phyloP scores from a whole-genome alignment of 1,140 invertebrate species.

The Probaryconus sp. region DNA sequence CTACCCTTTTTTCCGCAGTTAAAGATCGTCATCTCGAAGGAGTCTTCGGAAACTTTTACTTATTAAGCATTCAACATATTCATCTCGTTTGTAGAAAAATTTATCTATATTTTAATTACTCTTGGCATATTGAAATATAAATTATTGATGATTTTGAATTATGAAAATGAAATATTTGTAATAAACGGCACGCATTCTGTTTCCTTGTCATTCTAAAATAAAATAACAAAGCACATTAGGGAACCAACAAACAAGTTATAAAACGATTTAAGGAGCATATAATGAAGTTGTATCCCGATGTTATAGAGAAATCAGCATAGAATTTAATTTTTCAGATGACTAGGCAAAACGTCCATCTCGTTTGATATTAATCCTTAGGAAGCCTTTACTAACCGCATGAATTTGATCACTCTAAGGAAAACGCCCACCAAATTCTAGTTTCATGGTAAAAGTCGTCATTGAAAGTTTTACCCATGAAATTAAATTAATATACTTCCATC shows the following conservation, averaged over 20 bases:
- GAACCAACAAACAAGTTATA: conserved; percentile 39
- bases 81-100: too few species aligned
- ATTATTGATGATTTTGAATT: too few species aligned
- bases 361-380: conserved; percentile 42
- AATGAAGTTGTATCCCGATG: conserved; percentile 42
- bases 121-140: too few species aligned
- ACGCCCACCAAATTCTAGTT: conserved; percentile 38
- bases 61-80: conserved; percentile 35
- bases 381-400: conserved; percentile 37
- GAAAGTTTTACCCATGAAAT: conserved; percentile 31
- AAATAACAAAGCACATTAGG: conserved; percentile 36
- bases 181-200: too few species aligned
- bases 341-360: conserved; percentile 48
- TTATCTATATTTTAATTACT: too few species aligned
- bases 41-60: conserved; percentile 32
- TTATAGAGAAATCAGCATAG: conserved; percentile 33
- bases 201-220: not conserved
- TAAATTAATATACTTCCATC: conserved; percentile 34
- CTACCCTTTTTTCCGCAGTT: conserved; percentile 30
- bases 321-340: conserved; percentile 66
- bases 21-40: conserved; percentile 42
- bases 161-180: too few species aligned
- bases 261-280: conserved; percentile 21
- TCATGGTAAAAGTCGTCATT: conserved; percentile 23
- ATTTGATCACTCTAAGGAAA: conserved; percentile 38